phyloP scores from a whole-genome alignment of 2,113 vertebrate genomes.

The Rhea americana region DNA sequence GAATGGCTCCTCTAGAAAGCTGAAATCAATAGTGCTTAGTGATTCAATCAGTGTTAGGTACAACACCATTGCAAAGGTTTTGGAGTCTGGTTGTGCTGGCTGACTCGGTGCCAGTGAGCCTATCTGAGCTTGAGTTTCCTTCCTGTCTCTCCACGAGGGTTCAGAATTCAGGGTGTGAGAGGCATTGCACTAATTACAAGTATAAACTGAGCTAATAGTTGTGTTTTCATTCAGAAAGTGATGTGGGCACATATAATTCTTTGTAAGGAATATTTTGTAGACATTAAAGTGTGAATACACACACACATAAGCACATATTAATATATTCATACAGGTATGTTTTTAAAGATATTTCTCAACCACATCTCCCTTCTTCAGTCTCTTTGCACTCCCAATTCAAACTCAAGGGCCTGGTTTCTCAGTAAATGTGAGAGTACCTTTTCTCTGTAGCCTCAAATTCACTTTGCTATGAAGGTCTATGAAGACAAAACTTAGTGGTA shows the following conservation, averaged over 20 bases:
- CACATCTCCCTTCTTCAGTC: background rate
- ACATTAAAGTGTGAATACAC: background rate
- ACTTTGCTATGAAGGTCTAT: background rate
- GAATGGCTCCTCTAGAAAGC: constrained; percentile 52
- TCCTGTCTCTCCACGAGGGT: background rate
- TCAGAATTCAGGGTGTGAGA: background rate
- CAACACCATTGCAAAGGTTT: background rate
- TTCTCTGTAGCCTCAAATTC: background rate
- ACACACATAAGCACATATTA: background rate
- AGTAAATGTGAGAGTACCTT: background rate
- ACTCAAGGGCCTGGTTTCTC: background rate
- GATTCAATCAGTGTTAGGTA: constrained; percentile 15
- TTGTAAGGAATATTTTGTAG: background rate
- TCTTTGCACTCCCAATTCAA: background rate
- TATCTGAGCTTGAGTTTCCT: background rate
- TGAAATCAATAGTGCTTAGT: constrained; percentile 57
- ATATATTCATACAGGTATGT: background rate
- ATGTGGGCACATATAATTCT: background rate
- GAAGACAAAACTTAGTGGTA: background rate
- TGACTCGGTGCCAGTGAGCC: background rate
- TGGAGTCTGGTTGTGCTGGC: background rate
- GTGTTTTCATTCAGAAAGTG: background rate
- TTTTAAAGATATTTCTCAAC: background rate
- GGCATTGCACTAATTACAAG: background rate
- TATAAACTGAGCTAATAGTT: background rate